Evolutionary conservation across 2,113 vertebrate species (phyloP), one percentile per base, ranked within the genome.

Genomic region (Turdus rufiventris): DNA sequence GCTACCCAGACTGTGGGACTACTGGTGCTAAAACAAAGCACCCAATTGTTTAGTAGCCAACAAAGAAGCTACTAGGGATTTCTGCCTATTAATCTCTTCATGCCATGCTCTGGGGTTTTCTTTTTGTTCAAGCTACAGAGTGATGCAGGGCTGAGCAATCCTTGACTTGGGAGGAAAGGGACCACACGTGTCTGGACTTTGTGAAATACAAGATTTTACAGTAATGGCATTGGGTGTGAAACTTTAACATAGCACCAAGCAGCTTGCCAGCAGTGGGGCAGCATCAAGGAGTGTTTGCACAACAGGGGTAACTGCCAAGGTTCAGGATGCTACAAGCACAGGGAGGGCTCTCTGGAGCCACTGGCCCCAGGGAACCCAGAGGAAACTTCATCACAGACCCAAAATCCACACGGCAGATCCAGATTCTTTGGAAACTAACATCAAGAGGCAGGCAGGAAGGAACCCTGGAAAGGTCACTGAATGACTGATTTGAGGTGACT

Each of bases 131-230:
- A 68, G 45, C 8, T 57, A 42, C 38, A 87, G 57, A 68, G 50
- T 72, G 83, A 78, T 3, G 3, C 0, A 0, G 1, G 21, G 28
- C 48, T 85, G 18, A 61, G 18, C 23, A 95, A 56, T 14, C 9
- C 34, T 7, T 1, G 1, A 3, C n/a, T 33, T 1, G 0, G 43
- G 25, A 62, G 21, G n/a, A 61, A 84, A 77, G 26, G 9, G 29
- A 70, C 9, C 13, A 15, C 0, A 0, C 18, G 12, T 2, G 2
- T 33, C 25, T 1, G 0, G n/a, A 53, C 43, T 67, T 74, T 2
- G 70, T 24, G 43, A 63, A 77, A 87, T 9, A 19, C 6, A 68
- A 63, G 36, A 48, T 60, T 84, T 89, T 74, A 48, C 38, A 91
- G 20, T 8, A 73, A 43, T 10, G 20, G 6, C 17, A 36, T 58